Evolutionary conservation across 2,888 invertebrate genomes (phyloP).

Genomic region (Cataglyphis livida): DNA sequence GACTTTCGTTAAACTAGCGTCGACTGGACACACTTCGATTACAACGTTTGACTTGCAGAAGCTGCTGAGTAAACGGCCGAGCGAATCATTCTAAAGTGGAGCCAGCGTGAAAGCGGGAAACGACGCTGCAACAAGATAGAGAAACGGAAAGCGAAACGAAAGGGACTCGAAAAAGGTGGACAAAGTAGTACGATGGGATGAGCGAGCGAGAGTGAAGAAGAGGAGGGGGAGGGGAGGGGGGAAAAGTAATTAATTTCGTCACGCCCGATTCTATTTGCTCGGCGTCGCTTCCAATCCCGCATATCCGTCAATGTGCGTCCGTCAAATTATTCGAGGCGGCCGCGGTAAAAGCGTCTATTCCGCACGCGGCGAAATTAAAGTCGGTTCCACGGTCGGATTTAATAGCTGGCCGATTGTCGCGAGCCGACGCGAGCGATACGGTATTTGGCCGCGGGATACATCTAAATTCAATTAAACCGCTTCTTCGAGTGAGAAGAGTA

Average conservation of each 20-base stretch:
- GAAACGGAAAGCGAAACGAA: constrained; percentile 8
- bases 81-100: constrained; percentile 38
- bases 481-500: constrained; percentile 39
- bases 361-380: constrained; percentile 67
- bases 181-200: neutral
- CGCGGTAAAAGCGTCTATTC: constrained; percentile 59
- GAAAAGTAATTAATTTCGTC: constrained; percentile 78
- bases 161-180: neutral
- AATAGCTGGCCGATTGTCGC: constrained; percentile 67
- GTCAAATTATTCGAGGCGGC: constrained; percentile 71
- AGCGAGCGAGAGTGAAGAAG: neutral
- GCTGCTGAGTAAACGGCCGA: constrained; percentile 29
- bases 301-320: constrained; percentile 69
- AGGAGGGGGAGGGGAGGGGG: constrained; percentile 32
- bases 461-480: constrained; percentile 58
- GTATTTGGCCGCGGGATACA: constrained; percentile 52
- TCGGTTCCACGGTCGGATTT: constrained; percentile 60
- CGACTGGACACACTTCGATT: constrained; percentile 41
- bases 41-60: constrained; percentile 51
- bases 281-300: constrained; percentile 62
- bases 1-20: constrained; percentile 10
- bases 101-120: constrained; percentile 30
- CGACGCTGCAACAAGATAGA: constrained; percentile 43
- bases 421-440: constrained; percentile 49
- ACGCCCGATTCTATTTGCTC: constrained; percentile 75